Base-by-base conservation (phyloP, 2,797 vertebrate species). In the Bradypodion pumilum region DNA sequence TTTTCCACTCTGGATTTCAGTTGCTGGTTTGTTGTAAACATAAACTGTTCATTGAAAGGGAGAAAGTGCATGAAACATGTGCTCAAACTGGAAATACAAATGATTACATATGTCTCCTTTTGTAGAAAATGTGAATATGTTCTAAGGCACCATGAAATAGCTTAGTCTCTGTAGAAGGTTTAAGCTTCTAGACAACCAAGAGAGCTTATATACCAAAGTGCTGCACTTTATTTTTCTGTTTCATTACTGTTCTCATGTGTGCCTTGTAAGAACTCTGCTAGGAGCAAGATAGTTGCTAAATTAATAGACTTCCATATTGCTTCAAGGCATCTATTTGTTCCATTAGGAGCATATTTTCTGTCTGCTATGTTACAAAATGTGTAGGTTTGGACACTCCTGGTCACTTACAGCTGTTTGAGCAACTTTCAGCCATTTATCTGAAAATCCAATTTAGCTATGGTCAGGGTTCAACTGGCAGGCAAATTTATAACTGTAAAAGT, bases 141-240 rank as follows among this genome's bases (percentile, higher is more conserved):
- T 80, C 27, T 49, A 70, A 52, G 40, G 74, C 40, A 21, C 40
- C 52, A 37, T 35, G 29, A 23, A 72, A 84, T 21, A 44, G 21
- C 63, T 23, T 49, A 35, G 1, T 0, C 80, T 27, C 19, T 70
- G 25, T 25, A 81, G 25, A n/a, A 83, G 32, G 42, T 79, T 91
- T 87, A 85, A 86, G 78, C 7, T 32, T 35, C 86, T 85, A 59
- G 35, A 89, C 16, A 56, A 4, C 88, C 86, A 10, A 68, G 23
- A 21, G 56, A 29, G 46, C 8, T 29, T 88, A 35, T 86, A 80
- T 81, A 66, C 52, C 66, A 42, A 78, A 10, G 37, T 59, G 76
- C 1, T 83, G 80, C 1, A 86, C 23, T 81, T 70, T 3, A 23
- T 6, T 85, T 78, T 46, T 65, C 32, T 87, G 0, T 86, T 89